These are phyloP conservation scores for Tupiocoris notatus DNA, from an alignment of 2,888 invertebrate species.

Conservation along the genomic window DNA sequence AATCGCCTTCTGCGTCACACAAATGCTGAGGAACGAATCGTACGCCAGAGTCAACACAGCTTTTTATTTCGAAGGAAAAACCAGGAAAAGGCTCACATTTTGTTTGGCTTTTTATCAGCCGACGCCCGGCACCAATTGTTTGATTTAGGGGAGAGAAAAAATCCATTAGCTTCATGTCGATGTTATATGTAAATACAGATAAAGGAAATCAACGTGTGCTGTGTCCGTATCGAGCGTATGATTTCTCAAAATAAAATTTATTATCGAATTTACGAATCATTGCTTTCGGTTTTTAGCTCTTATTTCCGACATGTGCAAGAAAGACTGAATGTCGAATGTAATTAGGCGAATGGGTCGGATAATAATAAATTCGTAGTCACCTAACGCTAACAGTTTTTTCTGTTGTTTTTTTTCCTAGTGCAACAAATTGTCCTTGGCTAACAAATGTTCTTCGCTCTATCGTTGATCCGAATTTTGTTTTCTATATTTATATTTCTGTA, in stretches of 20 bases:
- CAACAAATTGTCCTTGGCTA: not conserved
- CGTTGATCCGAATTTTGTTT: not conserved
- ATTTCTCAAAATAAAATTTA: not conserved
- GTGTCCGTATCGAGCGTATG: not conserved
- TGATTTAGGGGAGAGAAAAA: not conserved
- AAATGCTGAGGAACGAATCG: not conserved
- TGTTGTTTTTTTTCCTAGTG: not conserved
- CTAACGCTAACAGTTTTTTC: not conserved
- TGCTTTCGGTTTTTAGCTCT: not conserved
- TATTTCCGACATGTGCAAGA: not conserved
- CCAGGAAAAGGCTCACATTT: not conserved
- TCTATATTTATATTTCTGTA: no score
- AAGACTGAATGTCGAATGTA: not conserved
- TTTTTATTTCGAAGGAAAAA: not conserved
- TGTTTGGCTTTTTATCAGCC: not conserved
- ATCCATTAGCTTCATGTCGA: not conserved
- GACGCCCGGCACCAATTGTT: not conserved
- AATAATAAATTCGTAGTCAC: not conserved
- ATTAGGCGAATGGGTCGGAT: not conserved
- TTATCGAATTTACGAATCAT: not conserved
- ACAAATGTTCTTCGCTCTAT: not conserved
- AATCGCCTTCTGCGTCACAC: constrained; percentile 30
- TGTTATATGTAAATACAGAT: not conserved
- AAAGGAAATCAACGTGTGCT: not conserved
- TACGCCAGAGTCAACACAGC: not conserved